Evolutionary conservation across 2,113 vertebrate species (phyloP).

Genomic region (Triplophysa siluroides): DNA sequence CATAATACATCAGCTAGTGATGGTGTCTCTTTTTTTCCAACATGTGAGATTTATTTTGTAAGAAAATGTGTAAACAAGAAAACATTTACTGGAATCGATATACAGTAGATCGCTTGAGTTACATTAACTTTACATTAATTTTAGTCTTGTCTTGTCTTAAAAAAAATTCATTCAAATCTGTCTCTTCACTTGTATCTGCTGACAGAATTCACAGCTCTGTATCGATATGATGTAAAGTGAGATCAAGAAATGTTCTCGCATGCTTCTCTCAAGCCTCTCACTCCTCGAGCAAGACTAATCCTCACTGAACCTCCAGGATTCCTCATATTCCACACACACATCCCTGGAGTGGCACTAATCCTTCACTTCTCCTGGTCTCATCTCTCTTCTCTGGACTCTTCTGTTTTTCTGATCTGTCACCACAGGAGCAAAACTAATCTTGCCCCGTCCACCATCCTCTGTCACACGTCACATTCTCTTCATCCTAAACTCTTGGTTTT

Average conservation of each 20-base stretch:
- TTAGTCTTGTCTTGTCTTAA: neutral
- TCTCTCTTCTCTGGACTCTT: slow-evolving; percentile 66
- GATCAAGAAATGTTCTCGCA: slow-evolving; percentile 61
- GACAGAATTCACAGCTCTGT: neutral
- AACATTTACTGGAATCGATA: no score
- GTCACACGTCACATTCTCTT: slow-evolving; percentile 6
- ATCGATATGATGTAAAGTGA: slow-evolving; percentile 57
- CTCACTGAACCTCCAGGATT: slow-evolving; percentile 70
- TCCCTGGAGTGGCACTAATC: slow-evolving; percentile 77
- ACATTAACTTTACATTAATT: no score
- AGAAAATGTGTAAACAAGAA: no score
- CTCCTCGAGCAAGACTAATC: slow-evolving; percentile 76
- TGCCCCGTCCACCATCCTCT: slow-evolving; percentile 13
- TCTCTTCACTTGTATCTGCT: neutral
- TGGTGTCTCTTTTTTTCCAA: no score
- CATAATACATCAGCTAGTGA: no score
- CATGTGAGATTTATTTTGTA: no score
- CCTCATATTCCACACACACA: slow-evolving; percentile 47
- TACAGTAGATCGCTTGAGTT: no score
- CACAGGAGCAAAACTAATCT: slow-evolving; percentile 77
- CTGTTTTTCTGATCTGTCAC: slow-evolving; percentile 75
- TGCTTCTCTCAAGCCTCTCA: slow-evolving; percentile 64
- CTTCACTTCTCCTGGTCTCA: slow-evolving; percentile 65
- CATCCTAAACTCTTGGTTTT: slow-evolving; percentile 40
- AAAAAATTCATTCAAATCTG: neutral